Evolutionary conservation across 2,888 invertebrate genomes (phyloP), one percentile per base, ranked within the genome.

Genomic region (Dascillus cervinus): DNA sequence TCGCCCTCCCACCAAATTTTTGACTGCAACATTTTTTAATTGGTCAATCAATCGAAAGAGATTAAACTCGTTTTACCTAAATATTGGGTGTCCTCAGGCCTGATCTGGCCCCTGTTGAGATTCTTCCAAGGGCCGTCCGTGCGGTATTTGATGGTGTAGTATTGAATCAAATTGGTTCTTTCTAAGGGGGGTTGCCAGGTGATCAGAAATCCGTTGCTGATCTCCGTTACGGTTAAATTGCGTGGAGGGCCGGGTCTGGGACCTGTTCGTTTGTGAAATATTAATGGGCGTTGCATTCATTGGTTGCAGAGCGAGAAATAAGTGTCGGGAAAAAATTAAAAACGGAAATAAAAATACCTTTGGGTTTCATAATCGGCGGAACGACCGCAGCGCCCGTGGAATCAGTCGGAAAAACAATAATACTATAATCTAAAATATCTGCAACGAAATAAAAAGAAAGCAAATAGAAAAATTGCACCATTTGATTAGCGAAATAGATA

Each of bases 61-160:
- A n/a, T n/a, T n/a, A n/a, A n/a, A n/a, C 15, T 19, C 13, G 26
- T 46, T 60, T 65, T 66, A 86, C 86, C 82, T 58, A 90, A 73
- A 70, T 85, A 91, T 61, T 83, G 84, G 49, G 87, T 88, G 67
- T 88, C 88, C 67, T 89, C 88, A 8, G 90, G 83, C 46, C 88
- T 75, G 56, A 91, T 90, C 65, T 82, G 82, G 39, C 85, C 89
- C 52, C 87, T 81, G 67, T 88, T 89, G 53, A 90, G 73, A 31
- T 82, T 83, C 66, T 87, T 89, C 87, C 88, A 90, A 54, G 81
- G 79, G 43, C 87, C 84, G 63, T 90, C 90, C 26, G 87, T 87
- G 60, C 84, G 81, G 69, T 89, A 91, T 69, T 90, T 88, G 66
- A 92, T 89, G 45, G 84, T 84, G 69, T 91, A 92, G 70, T 86